phyloP scores from a whole-genome alignment of 1,140 invertebrate species.

The Cardiocondyla obscurior region DNA sequence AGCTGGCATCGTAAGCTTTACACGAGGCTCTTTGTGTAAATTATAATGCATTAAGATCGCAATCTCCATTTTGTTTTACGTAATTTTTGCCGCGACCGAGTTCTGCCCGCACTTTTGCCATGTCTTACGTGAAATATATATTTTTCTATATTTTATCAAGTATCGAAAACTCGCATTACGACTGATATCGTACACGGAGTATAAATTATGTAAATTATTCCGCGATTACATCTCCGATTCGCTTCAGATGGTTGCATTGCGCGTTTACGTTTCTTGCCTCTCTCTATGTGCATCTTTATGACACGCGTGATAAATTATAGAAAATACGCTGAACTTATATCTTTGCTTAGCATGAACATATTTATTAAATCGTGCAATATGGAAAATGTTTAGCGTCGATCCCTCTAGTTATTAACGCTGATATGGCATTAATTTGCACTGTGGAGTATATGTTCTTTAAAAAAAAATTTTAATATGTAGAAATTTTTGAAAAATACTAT shows the following conservation, averaged over 20 bases:
- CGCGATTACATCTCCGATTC: not conserved
- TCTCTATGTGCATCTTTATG: not conserved
- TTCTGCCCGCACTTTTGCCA: not conserved
- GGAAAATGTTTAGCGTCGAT: not conserved
- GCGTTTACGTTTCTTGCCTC: conserved; percentile 7
- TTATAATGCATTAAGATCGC: not conserved
- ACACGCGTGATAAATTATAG: not conserved
- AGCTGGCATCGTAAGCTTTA: not conserved
- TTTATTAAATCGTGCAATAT: conserved; percentile 16
- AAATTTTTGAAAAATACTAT: not conserved
- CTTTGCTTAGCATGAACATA: not conserved
- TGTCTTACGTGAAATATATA: not conserved
- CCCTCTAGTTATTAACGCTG: conserved; percentile 1
- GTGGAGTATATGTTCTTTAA: not conserved
- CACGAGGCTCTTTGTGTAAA: not conserved
- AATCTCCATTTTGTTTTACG: not conserved
- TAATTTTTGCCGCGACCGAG: not conserved
- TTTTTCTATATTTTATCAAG: not conserved
- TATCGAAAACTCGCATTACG: not conserved
- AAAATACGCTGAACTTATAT: conserved; percentile 8
- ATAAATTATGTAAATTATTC: conserved; percentile 21
- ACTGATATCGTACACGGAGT: not conserved
- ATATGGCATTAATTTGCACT: conserved; percentile 15
- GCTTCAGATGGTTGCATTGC: not conserved
- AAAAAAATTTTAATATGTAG: not conserved